These are phyloP conservation scores for Xestia c-nigrum DNA, from an alignment of 2,888 invertebrate species.

Conservation along the genomic window DNA sequence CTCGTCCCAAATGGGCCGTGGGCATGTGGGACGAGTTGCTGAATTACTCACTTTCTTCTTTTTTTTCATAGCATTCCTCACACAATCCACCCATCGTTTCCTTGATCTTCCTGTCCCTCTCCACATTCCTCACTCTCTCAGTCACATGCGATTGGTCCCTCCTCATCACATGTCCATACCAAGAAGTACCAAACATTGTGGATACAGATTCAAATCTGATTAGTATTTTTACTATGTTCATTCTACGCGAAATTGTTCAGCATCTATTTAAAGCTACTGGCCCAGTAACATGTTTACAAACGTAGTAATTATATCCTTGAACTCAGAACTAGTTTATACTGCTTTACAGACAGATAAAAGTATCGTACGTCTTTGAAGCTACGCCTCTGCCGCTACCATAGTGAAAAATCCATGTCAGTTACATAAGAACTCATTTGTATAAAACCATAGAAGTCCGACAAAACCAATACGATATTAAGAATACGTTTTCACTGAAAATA, in stretches of 20 bases:
- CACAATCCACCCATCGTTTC: too few relatives aligned
- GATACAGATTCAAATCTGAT: background rate
- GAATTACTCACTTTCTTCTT: too few relatives aligned
- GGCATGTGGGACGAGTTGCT: too few relatives aligned
- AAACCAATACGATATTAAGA: background rate
- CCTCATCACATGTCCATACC: background rate
- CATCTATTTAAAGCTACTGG: constrained; percentile 8
- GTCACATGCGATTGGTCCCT: background rate
- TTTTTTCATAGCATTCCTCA: too few relatives aligned
- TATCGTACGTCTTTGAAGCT: constrained; percentile 6
- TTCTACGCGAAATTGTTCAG: background rate
- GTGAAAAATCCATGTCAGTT: constrained; percentile 45
- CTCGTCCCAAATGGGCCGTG: too few relatives aligned
- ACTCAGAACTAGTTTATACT: constrained; percentile 5
- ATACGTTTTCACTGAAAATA: background rate
- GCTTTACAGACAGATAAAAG: constrained; percentile 14
- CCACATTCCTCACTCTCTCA: too few relatives aligned
- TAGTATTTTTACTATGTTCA: background rate
- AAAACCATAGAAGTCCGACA: background rate
- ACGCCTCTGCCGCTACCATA: constrained; percentile 1
- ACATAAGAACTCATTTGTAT: constrained; percentile 31
- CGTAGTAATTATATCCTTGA: constrained; percentile 31
- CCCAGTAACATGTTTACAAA: constrained; percentile 35
- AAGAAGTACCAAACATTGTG: background rate
- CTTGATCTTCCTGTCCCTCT: too few relatives aligned